Conservation (phyloP, 2,888 invertebrate genomes). For the Synanthedon formicaeformis region DNA sequence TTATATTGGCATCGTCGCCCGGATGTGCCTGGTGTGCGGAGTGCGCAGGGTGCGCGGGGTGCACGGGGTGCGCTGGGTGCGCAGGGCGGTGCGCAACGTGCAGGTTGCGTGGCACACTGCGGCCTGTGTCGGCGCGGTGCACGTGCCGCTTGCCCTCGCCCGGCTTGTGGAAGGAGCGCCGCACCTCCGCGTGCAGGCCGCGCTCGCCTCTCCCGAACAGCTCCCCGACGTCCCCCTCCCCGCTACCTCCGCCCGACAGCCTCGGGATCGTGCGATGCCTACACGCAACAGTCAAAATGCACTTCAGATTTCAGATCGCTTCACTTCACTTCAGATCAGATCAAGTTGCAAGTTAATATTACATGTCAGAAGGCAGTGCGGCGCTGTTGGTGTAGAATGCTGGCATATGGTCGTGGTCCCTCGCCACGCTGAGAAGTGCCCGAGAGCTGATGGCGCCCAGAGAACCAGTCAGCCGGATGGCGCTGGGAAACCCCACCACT, state of each 20-base stretch:
- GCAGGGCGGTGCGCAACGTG: slow-evolving; percentile 30
- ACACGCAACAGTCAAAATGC: slow-evolving; percentile 1
- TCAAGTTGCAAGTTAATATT: neutral
- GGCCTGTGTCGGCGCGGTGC: slow-evolving; percentile 35
- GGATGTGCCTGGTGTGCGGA: neutral
- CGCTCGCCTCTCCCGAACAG: slow-evolving; percentile 37
- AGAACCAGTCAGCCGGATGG: slow-evolving; percentile 55
- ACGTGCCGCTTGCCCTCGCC: slow-evolving; percentile 39
- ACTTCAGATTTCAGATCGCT: too few species aligned
- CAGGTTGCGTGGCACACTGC: slow-evolving; percentile 69
- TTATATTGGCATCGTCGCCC: neutral
- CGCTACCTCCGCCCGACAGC: slow-evolving; percentile 41
- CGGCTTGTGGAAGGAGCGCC: slow-evolving; percentile 59
- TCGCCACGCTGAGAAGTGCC: slow-evolving; percentile 35
- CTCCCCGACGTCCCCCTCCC: slow-evolving; percentile 28
- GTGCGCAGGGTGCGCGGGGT: neutral
- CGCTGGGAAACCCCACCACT: slow-evolving; percentile 31
- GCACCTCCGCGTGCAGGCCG: slow-evolving; percentile 42
- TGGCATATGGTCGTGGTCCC: slow-evolving; percentile 36
- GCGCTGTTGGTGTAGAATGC: slow-evolving; percentile 44
- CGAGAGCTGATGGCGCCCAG: slow-evolving; percentile 58
- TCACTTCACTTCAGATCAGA: slow-evolving; percentile 1
- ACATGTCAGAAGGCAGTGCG: slow-evolving; percentile 4
- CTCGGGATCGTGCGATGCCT: slow-evolving; percentile 65
- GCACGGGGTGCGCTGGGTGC: slow-evolving; percentile 1